phyloP scores from a whole-genome alignment of 2,113 vertebrate genomes.

The Speoplatyrhinus poulsoni region DNA sequence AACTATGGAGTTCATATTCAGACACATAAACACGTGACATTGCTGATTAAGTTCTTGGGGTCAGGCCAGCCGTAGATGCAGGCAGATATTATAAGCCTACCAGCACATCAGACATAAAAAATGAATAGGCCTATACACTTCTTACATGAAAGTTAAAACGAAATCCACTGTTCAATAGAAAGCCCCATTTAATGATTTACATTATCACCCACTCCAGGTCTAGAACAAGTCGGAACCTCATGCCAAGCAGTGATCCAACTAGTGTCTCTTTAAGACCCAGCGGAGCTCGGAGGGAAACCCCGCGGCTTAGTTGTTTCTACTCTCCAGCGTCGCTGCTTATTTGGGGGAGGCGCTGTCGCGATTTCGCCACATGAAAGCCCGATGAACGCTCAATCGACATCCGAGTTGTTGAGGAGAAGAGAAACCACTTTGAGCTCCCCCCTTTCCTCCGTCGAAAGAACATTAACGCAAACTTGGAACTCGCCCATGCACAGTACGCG shows the following conservation, averaged over 20 bases:
- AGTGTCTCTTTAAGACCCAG: constrained; percentile 78
- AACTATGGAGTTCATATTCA: too few species aligned
- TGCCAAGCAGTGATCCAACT: background rate
- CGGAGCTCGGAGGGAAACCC: constrained; percentile 72
- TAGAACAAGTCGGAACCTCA: too few species aligned
- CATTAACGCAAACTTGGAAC: constrained; percentile 67
- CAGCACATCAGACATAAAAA: too few species aligned
- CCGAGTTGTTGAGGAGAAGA: constrained; percentile 52
- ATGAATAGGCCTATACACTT: too few species aligned
- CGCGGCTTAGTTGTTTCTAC: constrained; percentile 73
- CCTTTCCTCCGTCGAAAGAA: constrained; percentile 57
- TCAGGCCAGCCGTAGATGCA: too few species aligned
- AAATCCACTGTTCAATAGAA: too few species aligned
- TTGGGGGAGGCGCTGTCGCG: constrained; percentile 80
- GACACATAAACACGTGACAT: too few species aligned
- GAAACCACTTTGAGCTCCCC: constrained; percentile 58
- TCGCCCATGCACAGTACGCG: constrained; percentile 59
- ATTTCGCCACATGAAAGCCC: constrained; percentile 76
- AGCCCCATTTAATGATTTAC: too few species aligned
- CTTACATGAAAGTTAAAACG: too few species aligned
- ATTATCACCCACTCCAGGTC: too few species aligned
- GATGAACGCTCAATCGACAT: constrained; percentile 65
- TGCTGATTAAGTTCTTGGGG: too few species aligned
- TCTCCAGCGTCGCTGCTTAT: constrained; percentile 77
- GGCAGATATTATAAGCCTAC: too few species aligned